A percentile compares a stretch with the other conserved stretches of the same genome.
Evolutionary conservation across 1,140 invertebrate genomes (phyloP).

Genomic region (Drosophila subpulchrella): DNA sequence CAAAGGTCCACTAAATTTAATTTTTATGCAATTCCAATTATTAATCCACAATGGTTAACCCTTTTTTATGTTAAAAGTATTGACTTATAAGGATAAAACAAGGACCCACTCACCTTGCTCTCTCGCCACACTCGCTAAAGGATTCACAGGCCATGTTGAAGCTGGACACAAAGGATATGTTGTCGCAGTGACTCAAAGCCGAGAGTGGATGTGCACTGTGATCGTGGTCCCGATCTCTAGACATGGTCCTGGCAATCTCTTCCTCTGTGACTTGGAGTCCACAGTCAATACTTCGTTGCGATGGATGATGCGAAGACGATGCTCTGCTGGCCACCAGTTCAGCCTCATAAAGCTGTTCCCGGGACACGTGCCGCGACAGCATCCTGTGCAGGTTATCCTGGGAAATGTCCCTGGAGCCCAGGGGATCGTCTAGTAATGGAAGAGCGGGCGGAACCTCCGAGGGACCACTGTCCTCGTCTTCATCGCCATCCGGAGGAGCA

Average conservation of each 20-base stretch:
- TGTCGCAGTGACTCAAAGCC: slow-evolving; percentile 94
- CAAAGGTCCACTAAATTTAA: too few relatives aligned
- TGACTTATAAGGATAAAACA: too few relatives aligned
- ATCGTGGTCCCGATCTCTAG: slow-evolving; percentile 89
- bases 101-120: slow-evolving; percentile 64
- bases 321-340: slow-evolving; percentile 61
- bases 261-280: slow-evolving; percentile 94
- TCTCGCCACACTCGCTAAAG: slow-evolving; percentile 83
- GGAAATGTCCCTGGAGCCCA: slow-evolving; percentile 91
- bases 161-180: slow-evolving; percentile 93
- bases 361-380: slow-evolving; percentile 85
- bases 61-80: too few relatives aligned
- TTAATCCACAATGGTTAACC: too few relatives aligned
- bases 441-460: slow-evolving; percentile 91
- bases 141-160: slow-evolving; percentile 90
- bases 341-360: slow-evolving; percentile 85
- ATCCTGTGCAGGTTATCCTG: slow-evolving; percentile 91
- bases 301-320: slow-evolving; percentile 84
- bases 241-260: slow-evolving; percentile 95
- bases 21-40: too few relatives aligned
- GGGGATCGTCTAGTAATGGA: slow-evolving; percentile 90
- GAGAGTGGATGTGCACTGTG: slow-evolving; percentile 90
- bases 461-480: slow-evolving; percentile 90
- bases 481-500: slow-evolving; percentile 86
- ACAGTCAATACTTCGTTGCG: slow-evolving; percentile 85